Percentiles rank a stretch among this genome's conserved stretches.
Conservation (phyloP, 2,113 vertebrate genomes). For the Microcebus ravelobensis region DNA sequence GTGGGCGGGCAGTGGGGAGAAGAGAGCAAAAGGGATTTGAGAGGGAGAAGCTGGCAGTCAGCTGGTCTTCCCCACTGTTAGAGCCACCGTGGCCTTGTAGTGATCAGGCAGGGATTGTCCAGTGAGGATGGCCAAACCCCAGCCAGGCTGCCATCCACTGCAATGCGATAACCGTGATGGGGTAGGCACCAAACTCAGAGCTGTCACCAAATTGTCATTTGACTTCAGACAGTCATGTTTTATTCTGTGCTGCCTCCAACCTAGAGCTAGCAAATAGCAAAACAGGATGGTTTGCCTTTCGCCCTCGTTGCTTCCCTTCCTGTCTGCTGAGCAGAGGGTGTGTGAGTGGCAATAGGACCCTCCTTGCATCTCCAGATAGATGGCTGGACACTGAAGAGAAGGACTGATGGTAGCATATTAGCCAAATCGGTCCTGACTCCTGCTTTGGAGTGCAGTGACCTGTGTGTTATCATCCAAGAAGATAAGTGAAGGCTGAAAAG, state of each 20-base stretch:
- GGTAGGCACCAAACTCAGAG: not conserved
- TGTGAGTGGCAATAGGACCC: not conserved
- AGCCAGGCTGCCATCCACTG: too few relatives aligned
- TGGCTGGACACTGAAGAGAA: not conserved
- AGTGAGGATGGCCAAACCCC: not conserved
- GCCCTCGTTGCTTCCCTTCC: not conserved
- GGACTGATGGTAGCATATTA: not conserved
- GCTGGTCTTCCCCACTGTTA: too few relatives aligned
- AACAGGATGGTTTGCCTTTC: not conserved
- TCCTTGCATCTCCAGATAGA: accelerated
- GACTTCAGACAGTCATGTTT: not conserved
- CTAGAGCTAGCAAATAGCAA: not conserved
- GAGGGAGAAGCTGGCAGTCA: not conserved
- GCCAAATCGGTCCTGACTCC: not conserved
- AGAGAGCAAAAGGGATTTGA: not conserved
- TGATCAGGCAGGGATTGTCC: not conserved
- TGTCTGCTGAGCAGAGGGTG: not conserved
- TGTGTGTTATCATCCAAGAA: not conserved
- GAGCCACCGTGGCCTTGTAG: not conserved
- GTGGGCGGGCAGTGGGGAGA: not conserved
- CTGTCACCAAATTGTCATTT: not conserved
- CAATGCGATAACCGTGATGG: not conserved
- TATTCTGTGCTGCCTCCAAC: not conserved
- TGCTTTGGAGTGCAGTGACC: not conserved
- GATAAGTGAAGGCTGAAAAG: not conserved